phyloP scores from a whole-genome alignment of 2,888 invertebrate species.

The Malthinus flaveolus region DNA sequence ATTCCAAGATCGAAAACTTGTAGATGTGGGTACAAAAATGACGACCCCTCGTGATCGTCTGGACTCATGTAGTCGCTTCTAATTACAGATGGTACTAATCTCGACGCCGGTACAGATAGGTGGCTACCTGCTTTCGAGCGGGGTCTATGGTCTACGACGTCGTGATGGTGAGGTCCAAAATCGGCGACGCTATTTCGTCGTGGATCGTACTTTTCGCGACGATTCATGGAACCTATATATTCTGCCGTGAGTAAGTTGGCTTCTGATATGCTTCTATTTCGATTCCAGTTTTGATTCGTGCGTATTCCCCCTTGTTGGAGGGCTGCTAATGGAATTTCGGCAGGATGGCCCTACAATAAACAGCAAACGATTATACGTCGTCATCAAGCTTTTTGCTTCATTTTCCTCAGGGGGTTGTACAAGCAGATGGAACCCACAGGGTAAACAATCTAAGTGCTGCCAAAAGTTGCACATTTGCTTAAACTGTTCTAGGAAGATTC shows the following conservation, averaged over 20 bases:
- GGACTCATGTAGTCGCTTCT: constrained; percentile 62
- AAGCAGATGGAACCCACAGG: too few relatives aligned
- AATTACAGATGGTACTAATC: constrained; percentile 58
- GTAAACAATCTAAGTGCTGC: background rate
- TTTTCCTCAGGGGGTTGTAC: too few relatives aligned
- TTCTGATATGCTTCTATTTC: constrained; percentile 78
- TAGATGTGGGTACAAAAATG: constrained; percentile 64
- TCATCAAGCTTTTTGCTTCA: too few relatives aligned
- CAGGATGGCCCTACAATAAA: background rate
- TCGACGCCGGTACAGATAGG: constrained; percentile 60
- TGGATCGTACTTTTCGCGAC: constrained; percentile 49
- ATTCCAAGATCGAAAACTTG: constrained; percentile 51
- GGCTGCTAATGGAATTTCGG: constrained; percentile 63
- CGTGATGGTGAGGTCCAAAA: constrained; percentile 53
- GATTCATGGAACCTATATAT: constrained; percentile 50
- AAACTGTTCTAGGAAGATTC: too few relatives aligned
- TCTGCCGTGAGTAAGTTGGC: constrained; percentile 78
- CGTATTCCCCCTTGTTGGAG: constrained; percentile 72
- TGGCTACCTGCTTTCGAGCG: constrained; percentile 69
- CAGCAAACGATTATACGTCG: too few relatives aligned
- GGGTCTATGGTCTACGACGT: constrained; percentile 61
- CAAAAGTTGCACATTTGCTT: background rate
- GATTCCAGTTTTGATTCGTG: constrained; percentile 42
- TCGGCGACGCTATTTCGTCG: constrained; percentile 65
- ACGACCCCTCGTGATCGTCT: constrained; percentile 59